A percentile compares a stretch with the other conserved stretches of the same genome.
Evolutionary conservation across 2,888 invertebrate genomes (phyloP).

Genomic region (Operophtera brumata): DNA sequence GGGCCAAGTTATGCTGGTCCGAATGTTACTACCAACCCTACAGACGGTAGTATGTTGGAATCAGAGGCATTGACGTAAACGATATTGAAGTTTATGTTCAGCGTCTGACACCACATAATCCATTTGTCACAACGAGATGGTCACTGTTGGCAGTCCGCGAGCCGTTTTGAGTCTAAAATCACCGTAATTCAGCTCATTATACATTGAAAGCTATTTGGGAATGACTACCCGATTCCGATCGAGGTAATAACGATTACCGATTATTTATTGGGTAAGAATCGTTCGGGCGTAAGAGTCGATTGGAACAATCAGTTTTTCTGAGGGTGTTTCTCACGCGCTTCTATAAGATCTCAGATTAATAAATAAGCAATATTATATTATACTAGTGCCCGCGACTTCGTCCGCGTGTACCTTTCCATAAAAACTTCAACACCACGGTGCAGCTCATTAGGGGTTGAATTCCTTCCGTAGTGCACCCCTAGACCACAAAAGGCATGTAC

Average conservation of each 20-base stretch:
- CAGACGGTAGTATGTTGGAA: not conserved
- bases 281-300: slow-evolving; percentile 30
- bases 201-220: not conserved
- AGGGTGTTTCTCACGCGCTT: slow-evolving; percentile 6
- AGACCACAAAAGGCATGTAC: no score
- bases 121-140: no score
- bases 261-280: slow-evolving; percentile 34
- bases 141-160: not conserved
- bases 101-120: not conserved
- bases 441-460: no score
- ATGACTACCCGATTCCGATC: slow-evolving; percentile 19
- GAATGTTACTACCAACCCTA: no score
- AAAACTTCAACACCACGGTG: not conserved
- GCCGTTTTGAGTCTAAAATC: not conserved
- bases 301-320: slow-evolving; percentile 15
- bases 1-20: no score
- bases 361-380: not conserved
- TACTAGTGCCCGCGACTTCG: not conserved
- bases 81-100: not conserved
- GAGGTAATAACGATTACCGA: slow-evolving; percentile 31
- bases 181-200: not conserved
- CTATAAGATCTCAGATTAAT: no score
- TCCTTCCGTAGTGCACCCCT: no score
- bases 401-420: not conserved
- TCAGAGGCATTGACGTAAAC: not conserved